These are phyloP conservation scores for Dasyprocta punctata DNA, from an alignment of 2,113 vertebrate species.

Conservation along the genomic window DNA sequence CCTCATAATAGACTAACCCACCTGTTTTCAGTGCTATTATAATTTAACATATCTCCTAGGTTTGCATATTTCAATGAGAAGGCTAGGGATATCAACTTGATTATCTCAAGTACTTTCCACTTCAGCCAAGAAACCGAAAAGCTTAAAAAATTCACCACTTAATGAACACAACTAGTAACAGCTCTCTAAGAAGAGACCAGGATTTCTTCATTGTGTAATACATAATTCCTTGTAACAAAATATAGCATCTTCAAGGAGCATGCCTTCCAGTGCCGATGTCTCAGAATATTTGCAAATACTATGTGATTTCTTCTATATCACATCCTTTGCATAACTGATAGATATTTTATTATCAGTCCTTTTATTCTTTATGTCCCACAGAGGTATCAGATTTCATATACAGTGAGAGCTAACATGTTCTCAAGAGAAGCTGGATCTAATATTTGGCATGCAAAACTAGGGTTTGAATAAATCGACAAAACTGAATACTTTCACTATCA, in stretches of 20 bases:
- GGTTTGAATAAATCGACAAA: conserved; percentile 45
- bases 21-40: background rate
- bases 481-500: conserved; percentile 46
- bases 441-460: conserved; percentile 12
- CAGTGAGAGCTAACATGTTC: conserved; percentile 63
- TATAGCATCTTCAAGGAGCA: background rate
- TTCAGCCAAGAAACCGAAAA: background rate
- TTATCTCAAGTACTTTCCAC: background rate
- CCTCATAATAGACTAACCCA: background rate
- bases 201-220: background rate
- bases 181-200: background rate
- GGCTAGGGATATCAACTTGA: background rate
- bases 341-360: background rate
- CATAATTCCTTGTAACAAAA: background rate
- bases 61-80: background rate
- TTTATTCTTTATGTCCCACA: conserved; percentile 73
- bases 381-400: conserved; percentile 67
- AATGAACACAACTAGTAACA: background rate
- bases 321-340: background rate
- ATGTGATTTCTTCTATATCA: background rate
- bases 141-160: background rate
- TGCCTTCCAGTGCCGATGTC: background rate
- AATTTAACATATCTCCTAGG: background rate
- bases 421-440: conserved; percentile 60
- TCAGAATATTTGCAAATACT: background rate